phyloP scores from a whole-genome alignment of 2,888 invertebrate species.

The Coecobrya sp. region DNA sequence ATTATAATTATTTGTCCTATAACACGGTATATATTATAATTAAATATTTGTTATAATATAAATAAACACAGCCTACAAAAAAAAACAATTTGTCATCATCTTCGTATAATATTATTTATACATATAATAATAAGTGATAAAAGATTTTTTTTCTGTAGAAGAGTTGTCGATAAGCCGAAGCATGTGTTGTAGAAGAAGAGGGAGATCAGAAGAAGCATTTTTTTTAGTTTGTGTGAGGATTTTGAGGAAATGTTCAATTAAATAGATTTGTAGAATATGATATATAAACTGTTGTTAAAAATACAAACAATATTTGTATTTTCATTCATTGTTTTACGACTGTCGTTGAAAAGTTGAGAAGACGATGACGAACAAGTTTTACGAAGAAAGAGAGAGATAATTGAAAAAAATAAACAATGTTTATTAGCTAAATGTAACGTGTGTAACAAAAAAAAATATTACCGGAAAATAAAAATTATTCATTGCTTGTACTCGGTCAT shows the following conservation, averaged over 20 bases:
- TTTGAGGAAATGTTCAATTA: too few relatives aligned
- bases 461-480: slow-evolving; percentile 22
- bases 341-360: neutral
- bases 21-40: slow-evolving; percentile 1
- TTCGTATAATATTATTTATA: neutral
- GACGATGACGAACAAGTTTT: neutral
- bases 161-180: neutral
- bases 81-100: neutral
- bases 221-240: neutral
- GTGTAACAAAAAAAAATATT: slow-evolving; percentile 27
- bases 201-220: neutral
- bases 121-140: neutral
- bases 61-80: slow-evolving; percentile 38
- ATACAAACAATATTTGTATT: slow-evolving; percentile 22
- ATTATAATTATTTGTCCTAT: slow-evolving; percentile 23
- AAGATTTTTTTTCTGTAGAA: neutral
- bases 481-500: slow-evolving; percentile 28
- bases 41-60: neutral
- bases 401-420: slow-evolving; percentile 24
- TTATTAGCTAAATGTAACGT: slow-evolving; percentile 23
- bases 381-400: neutral
- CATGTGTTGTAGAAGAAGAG: neutral
- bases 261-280: neutral
- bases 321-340: slow-evolving; percentile 2
- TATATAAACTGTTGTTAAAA: neutral